phyloP scores from a whole-genome alignment of 2,888 invertebrate species.

The Teleiodes luculella region DNA sequence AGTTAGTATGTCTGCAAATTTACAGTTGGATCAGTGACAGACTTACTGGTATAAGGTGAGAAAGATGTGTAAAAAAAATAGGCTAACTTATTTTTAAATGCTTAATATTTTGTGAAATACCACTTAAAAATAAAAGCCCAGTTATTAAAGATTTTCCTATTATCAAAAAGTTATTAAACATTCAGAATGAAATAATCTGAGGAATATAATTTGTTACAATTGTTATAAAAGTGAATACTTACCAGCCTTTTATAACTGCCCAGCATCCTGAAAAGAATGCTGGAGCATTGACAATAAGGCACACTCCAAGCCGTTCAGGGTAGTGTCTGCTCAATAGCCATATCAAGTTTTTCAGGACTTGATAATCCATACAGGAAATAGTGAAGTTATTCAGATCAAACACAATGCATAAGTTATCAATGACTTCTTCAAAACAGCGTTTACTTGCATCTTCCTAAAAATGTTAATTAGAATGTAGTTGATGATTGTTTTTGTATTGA shows the following conservation, averaged over 20 bases:
- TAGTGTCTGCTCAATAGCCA: conserved; percentile 88
- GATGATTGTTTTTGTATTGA: too few relatives aligned
- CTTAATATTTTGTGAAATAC: too few relatives aligned
- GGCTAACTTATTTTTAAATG: too few relatives aligned
- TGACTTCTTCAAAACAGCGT: conserved; percentile 87
- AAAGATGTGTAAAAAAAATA: too few relatives aligned
- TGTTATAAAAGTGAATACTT: conserved; percentile 37
- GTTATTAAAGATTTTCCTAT: too few relatives aligned
- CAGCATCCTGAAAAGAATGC: conserved; percentile 87
- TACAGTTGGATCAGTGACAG: too few relatives aligned
- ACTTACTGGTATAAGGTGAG: too few relatives aligned
- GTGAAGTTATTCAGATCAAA: conserved; percentile 88
- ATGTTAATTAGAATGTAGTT: too few relatives aligned
- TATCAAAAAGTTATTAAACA: too few relatives aligned
- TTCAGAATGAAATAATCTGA: background rate
- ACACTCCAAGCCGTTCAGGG: conserved; percentile 87
- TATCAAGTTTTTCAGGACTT: conserved; percentile 87
- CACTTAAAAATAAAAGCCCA: too few relatives aligned
- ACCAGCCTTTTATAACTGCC: conserved; percentile 87
- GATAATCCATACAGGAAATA: conserved; percentile 88
- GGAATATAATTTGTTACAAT: conserved; percentile 4
- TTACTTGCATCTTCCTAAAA: conserved; percentile 85
- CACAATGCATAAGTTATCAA: conserved; percentile 88
- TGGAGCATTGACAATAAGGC: conserved; percentile 86
- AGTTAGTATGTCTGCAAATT: too few relatives aligned